Evolutionary conservation across 2,797 vertebrate genomes (phyloP).

Genomic region (Strix occidentalis): DNA sequence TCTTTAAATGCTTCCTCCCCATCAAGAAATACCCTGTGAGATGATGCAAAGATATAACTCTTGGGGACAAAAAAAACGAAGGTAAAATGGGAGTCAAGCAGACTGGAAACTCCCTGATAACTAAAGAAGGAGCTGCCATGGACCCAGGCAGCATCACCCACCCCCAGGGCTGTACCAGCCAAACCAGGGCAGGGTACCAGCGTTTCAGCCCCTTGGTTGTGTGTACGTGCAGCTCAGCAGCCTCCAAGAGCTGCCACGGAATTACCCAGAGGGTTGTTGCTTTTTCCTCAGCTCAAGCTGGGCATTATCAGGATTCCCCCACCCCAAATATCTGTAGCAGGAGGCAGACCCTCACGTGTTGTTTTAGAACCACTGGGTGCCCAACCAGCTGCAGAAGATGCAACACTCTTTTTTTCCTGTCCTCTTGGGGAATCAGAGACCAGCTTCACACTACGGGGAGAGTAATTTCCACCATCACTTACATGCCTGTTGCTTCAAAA

Average conservation of each 20-base stretch:
- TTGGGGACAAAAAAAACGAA: background rate
- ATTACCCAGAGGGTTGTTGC: background rate
- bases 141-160: background rate
- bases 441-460: background rate
- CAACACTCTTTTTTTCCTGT: accelerated
- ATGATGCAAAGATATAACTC: background rate
- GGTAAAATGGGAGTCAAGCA: background rate
- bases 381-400: background rate
- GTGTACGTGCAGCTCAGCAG: background rate
- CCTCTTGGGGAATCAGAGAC: background rate
- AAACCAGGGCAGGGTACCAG: background rate
- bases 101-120: background rate
- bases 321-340: background rate
- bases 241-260: background rate
- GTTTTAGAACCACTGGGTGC: background rate
- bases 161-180: background rate
- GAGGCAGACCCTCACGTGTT: background rate
- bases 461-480: background rate
- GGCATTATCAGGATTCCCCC: background rate
- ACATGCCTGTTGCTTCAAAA: background rate
- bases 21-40: background rate
- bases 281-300: background rate
- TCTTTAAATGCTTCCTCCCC: background rate
- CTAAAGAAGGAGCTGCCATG: background rate
- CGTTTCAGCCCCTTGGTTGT: background rate